Evolutionary conservation across 2,797 vertebrate genomes (phyloP).

Genomic region (Gadopsis bispinosus): DNA sequence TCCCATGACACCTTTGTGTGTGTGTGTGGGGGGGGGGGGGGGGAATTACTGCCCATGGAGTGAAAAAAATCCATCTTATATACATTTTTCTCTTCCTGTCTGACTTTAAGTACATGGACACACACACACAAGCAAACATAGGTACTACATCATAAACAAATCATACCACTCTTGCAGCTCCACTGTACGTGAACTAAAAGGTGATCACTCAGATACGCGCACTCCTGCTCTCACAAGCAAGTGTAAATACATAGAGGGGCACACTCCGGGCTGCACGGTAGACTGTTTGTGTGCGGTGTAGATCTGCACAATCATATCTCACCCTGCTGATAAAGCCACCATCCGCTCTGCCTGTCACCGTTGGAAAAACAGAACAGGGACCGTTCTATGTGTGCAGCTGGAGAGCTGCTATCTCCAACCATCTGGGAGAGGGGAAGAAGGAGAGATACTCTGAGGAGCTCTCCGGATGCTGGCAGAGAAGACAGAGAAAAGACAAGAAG

Average conservation of each 20-base stretch:
- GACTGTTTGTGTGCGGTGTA: conserved; percentile 33
- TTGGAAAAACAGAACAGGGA: conserved; percentile 65
- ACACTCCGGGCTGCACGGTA: conserved; percentile 3
- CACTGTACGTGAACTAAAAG: conserved; percentile 25
- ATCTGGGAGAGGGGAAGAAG: conserved; percentile 58
- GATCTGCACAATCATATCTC: conserved; percentile 62
- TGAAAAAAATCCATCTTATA: conserved; percentile 5
- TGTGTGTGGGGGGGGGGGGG: background rate
- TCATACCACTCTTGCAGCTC: conserved; percentile 30
- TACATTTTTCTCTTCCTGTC: conserved; percentile 6
- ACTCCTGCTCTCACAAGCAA: conserved; percentile 19
- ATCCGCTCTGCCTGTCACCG: conserved; percentile 57
- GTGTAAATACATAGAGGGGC: conserved; percentile 31
- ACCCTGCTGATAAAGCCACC: conserved; percentile 46
- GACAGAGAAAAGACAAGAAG: background rate
- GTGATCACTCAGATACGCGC: conserved; percentile 37
- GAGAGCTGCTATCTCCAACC: conserved; percentile 68
- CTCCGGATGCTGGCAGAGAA: conserved; percentile 34
- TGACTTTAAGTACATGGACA: conserved; percentile 6
- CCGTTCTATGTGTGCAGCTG: conserved; percentile 58
- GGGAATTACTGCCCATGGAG: background rate
- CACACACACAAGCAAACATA: conserved; percentile 35
- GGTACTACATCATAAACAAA: conserved; percentile 39
- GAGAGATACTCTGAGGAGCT: conserved; percentile 45
- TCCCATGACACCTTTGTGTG: conserved; percentile 51